Base-by-base conservation (phyloP, 1,140 invertebrate genomes). In the Drosophila rhopaloa region DNA sequence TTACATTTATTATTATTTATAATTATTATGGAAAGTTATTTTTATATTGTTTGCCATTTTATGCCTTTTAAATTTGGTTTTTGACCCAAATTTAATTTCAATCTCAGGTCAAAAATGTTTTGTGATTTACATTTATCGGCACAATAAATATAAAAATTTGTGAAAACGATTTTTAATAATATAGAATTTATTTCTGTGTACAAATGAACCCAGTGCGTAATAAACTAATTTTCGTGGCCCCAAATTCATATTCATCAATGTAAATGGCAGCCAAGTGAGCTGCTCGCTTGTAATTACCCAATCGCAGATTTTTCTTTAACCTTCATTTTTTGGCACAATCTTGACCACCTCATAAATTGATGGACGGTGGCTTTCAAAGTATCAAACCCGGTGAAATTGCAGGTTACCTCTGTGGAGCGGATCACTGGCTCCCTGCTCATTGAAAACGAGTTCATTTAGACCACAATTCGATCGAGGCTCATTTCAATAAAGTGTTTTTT, bases 341-440 rank as follows among this genome's bases (percentile, higher is more conserved):
- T 83, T 79, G 83, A 76, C 83, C 83, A 88, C 79, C 79, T 88
- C 83, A 75, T 88, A 89, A 88, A 88, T 70, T 63, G 71, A 77
- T 82, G 62, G 66, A 57, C 66, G 84, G 83, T 58, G 76, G 43
- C 56, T 89, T 58, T 88, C 51, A 76, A 77, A 61, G 76, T 32
- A 41, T 40, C 29, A 40, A 46, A 35, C 9, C 14, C 32, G 19
- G 32, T 43, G 37, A 86, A 86, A 86, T 86, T 86, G 62, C 75
- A 82, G 40, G 66, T 76, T 74, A 10, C 47, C 50, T 27, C 48
- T 14, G 14, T 37, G 24, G 41, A 24, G 11, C 40, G 41, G 35
- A 58, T 43, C 47, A 5, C 32, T 19, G 14, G 29, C 50, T 56
- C 35, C 24, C 41, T 40, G 37, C 50, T 40, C 46, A 76, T 67